phyloP scores from a whole-genome alignment of 1,140 invertebrate species.

The Drusus annulatus region DNA sequence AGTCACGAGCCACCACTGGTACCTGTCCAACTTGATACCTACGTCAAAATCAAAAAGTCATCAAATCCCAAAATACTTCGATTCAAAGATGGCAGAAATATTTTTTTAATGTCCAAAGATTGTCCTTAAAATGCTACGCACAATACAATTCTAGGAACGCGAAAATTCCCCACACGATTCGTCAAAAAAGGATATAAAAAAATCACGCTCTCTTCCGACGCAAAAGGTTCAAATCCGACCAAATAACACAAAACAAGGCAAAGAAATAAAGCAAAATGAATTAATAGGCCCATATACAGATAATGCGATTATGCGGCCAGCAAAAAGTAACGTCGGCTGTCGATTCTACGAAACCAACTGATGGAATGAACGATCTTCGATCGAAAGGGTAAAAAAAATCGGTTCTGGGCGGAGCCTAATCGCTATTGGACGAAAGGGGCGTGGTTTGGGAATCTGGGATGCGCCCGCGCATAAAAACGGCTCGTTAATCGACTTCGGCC shows the following conservation, averaged over 20 bases:
- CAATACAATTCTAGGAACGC: no score
- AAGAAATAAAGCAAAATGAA: background rate
- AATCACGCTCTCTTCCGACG: background rate
- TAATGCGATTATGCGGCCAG: background rate
- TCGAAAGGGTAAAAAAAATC: conserved; percentile 16
- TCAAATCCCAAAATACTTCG: no score
- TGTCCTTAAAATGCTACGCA: no score
- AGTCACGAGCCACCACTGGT: no score
- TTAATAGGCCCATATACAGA: conserved; percentile 3
- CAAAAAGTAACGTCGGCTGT: conserved; percentile 11
- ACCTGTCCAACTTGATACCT: no score
- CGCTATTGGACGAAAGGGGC: conserved; percentile 22
- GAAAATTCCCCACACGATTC: no score
- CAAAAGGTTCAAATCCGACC: background rate
- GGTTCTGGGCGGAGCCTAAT: background rate
- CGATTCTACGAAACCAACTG: conserved; percentile 20
- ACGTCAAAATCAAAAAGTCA: no score
- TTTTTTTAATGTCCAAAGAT: no score
- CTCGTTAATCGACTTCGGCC: no score
- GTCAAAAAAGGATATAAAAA: no score
- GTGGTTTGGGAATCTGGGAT: background rate
- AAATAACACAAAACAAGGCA: conserved; percentile 6
- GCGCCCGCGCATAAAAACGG: conserved; percentile 34
- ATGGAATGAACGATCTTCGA: conserved; percentile 8
- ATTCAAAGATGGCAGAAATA: no score